Percentiles rank a stretch among this genome's conserved stretches.
Evolutionary conservation across 2,797 vertebrate species (phyloP).

Genomic region (Clarias laeviceps): DNA sequence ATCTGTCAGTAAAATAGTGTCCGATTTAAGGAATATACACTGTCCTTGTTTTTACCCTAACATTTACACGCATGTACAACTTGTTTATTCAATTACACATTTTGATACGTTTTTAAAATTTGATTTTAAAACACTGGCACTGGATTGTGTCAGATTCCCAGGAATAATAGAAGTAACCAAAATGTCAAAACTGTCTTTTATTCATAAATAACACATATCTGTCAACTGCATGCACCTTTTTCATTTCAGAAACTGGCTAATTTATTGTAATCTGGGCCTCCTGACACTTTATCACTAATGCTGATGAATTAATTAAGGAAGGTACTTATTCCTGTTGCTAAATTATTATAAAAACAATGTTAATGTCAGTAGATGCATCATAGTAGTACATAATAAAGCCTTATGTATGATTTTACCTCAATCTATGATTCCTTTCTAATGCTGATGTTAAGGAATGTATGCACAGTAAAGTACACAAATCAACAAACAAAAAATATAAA

Average conservation of each 20-base stretch:
- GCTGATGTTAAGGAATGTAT: background rate
- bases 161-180: background rate
- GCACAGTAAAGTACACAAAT: background rate
- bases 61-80: background rate
- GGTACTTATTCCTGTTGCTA: background rate
- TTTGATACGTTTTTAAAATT: background rate
- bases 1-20: conserved; percentile 32
- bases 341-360: conserved; percentile 15
- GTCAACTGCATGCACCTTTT: conserved; percentile 4
- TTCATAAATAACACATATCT: background rate
- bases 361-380: background rate
- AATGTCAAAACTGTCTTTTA: background rate
- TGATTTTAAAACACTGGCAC: background rate
- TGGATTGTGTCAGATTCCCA: background rate
- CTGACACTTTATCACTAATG: no score
- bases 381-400: background rate
- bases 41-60: background rate
- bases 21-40: background rate
- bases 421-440: background rate
- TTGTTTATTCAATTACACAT: background rate
- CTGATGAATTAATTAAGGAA: background rate
- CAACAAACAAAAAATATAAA: background rate
- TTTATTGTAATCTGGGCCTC: background rate
- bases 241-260: background rate
- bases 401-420: background rate